Evolutionary conservation across 2,113 vertebrate species (phyloP).

Genomic region (Megatriorchis doriae): DNA sequence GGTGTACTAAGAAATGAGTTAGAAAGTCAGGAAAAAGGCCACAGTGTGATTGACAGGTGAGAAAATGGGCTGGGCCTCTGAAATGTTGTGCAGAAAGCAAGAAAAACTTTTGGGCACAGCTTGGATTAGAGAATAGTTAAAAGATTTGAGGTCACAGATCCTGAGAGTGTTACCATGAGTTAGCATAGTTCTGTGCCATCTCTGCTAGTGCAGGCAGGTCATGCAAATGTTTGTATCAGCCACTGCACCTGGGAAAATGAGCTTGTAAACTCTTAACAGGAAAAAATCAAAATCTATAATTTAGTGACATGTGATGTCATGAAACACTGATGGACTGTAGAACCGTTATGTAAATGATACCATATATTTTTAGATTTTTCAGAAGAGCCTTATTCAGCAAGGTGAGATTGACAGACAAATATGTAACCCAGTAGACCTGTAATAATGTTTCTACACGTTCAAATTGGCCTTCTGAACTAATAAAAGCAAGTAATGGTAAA

Average conservation of each 20-base stretch:
- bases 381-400: background rate
- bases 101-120: background rate
- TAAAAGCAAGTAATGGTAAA: background rate
- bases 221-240: background rate
- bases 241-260: background rate
- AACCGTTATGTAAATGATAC: background rate
- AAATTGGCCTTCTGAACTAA: background rate
- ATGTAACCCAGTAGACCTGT: background rate
- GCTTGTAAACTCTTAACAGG: background rate
- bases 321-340: background rate
- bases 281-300: background rate
- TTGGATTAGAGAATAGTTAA: background rate
- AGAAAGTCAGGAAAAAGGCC: background rate
- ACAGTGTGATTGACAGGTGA: background rate
- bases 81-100: background rate
- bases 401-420: background rate
- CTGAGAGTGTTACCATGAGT: background rate
- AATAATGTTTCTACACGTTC: background rate
- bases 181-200: background rate
- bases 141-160: background rate
- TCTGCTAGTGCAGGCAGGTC: background rate
- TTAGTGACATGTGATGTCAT: background rate
- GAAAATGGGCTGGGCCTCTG: background rate
- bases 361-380: background rate
- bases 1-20: background rate